Evolutionary conservation across 1,140 invertebrate genomes (phyloP).

Genomic region (Vollenhovia emeryi): DNA sequence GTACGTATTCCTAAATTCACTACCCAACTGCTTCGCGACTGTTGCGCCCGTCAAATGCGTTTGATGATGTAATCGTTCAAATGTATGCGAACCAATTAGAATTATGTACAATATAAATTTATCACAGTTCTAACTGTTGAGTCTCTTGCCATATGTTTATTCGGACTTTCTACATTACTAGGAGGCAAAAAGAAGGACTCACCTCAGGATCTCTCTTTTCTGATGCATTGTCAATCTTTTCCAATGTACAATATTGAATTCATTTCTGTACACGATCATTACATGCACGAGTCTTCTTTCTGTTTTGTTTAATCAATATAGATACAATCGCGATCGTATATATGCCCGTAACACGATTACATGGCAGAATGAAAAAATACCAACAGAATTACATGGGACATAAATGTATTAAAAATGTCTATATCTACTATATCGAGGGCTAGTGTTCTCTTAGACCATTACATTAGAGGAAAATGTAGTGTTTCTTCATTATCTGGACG

Average conservation of each 20-base stretch:
- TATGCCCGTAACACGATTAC: slow-evolving; percentile 19
- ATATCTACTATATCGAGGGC: slow-evolving; percentile 59
- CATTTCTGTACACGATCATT: slow-evolving; percentile 45
- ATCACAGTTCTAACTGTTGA: slow-evolving; percentile 81
- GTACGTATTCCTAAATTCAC: not conserved
- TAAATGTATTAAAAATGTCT: slow-evolving; percentile 71
- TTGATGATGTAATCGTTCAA: slow-evolving; percentile 37
- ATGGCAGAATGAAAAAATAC: slow-evolving; percentile 50
- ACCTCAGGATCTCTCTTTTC: slow-evolving; percentile 7
- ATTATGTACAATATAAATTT: slow-evolving; percentile 77
- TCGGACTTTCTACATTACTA: slow-evolving; percentile 42
- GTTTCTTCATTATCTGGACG: slow-evolving; percentile 63
- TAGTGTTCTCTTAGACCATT: slow-evolving; percentile 61
- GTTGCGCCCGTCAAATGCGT: not conserved
- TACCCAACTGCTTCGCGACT: not conserved
- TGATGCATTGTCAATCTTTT: slow-evolving; percentile 43
- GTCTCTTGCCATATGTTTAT: slow-evolving; percentile 61
- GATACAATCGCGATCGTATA: slow-evolving; percentile 12
- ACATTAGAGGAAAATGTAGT: slow-evolving; percentile 59
- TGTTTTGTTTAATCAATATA: slow-evolving; percentile 1
- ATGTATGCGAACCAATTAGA: slow-evolving; percentile 50
- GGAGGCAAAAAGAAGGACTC: slow-evolving; percentile 38
- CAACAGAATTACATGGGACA: slow-evolving; percentile 64
- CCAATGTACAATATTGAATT: slow-evolving; percentile 54
- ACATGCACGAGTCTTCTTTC: slow-evolving; percentile 11